Evolutionary conservation across 2,888 invertebrate genomes (phyloP).

Genomic region (Megalurothrips usitatus): DNA sequence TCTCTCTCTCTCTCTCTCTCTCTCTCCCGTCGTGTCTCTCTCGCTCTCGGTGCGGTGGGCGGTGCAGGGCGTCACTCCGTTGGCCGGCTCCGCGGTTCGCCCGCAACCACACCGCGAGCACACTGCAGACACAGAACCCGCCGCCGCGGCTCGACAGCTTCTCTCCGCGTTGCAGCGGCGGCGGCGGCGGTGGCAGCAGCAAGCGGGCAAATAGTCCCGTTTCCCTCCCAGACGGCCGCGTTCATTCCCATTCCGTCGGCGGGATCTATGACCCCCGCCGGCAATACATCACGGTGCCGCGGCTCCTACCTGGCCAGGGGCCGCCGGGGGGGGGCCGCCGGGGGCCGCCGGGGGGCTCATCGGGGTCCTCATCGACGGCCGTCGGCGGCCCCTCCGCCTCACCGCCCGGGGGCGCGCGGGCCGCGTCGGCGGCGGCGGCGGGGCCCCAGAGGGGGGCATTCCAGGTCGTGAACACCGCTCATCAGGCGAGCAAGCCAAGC

Average conservation of each 20-base stretch:
- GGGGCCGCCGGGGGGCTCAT: neutral
- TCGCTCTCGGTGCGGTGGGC: too few species aligned
- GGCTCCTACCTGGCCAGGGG: constrained; percentile 1
- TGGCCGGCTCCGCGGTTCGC: neutral
- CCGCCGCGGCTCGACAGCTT: neutral
- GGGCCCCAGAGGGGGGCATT: neutral
- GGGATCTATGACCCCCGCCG: constrained; percentile 13
- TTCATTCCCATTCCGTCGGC: constrained; percentile 3
- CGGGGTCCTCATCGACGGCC: neutral
- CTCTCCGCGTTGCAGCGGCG: too few species aligned
- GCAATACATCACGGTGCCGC: neutral
- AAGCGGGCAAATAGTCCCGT: too few species aligned
- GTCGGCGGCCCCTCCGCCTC: too few species aligned
- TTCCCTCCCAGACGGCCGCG: neutral
- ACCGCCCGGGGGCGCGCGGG: neutral
- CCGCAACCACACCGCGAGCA: neutral
- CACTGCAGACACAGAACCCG: neutral
- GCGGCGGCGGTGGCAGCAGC: too few species aligned
- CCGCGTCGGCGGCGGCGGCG: neutral
- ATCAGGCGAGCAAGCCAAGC: constrained; percentile 14
- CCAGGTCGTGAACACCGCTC: constrained; percentile 1
- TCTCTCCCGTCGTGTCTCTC: too few species aligned
- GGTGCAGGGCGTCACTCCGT: too few species aligned
- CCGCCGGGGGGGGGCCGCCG: neutral
- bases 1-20: too few species aligned